These are phyloP conservation scores for Drosophila glabriapex DNA, from an alignment of 2,888 invertebrate species.

Conservation along the genomic window DNA sequence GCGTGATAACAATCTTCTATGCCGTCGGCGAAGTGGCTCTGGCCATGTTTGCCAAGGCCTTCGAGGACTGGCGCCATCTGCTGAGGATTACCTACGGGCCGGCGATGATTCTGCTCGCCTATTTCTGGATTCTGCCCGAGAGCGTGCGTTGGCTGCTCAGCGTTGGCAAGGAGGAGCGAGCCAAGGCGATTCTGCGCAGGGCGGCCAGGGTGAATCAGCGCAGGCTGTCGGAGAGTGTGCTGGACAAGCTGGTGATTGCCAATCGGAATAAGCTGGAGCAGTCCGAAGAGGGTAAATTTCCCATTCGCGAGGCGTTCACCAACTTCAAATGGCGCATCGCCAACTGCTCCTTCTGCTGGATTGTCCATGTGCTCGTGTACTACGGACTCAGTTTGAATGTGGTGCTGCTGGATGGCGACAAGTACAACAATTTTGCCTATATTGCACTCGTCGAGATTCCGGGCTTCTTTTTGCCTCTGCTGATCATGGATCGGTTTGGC, in stretches of 20 bases:
- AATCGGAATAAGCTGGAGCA: slow-evolving; percentile 77
- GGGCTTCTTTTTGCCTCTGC: slow-evolving; percentile 88
- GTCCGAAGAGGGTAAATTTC: slow-evolving; percentile 78
- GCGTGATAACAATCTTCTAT: slow-evolving; percentile 90
- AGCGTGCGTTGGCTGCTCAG: slow-evolving; percentile 92
- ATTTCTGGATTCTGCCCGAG: slow-evolving; percentile 90
- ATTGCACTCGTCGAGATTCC: slow-evolving; percentile 89
- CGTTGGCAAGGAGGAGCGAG: slow-evolving; percentile 87
- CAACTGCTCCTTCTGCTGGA: slow-evolving; percentile 92
- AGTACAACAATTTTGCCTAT: slow-evolving; percentile 90
- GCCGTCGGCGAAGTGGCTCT: slow-evolving; percentile 90
- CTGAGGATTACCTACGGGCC: slow-evolving; percentile 89
- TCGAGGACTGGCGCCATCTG: slow-evolving; percentile 89
- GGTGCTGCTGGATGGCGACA: slow-evolving; percentile 90
- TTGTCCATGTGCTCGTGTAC: slow-evolving; percentile 91
- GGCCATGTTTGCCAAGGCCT: slow-evolving; percentile 89
- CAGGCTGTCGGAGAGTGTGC: slow-evolving; percentile 86
- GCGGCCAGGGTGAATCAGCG: slow-evolving; percentile 89
- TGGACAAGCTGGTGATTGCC: slow-evolving; percentile 82
- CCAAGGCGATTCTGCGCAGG: slow-evolving; percentile 87
- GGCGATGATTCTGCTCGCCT: slow-evolving; percentile 88
- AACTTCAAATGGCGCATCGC: slow-evolving; percentile 83
- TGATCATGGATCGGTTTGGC: slow-evolving; percentile 88
- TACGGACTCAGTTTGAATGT: slow-evolving; percentile 93
- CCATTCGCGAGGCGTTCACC: slow-evolving; percentile 81